Evolutionary conservation across 2,888 invertebrate genomes (phyloP).

Genomic region (Noctua comes): DNA sequence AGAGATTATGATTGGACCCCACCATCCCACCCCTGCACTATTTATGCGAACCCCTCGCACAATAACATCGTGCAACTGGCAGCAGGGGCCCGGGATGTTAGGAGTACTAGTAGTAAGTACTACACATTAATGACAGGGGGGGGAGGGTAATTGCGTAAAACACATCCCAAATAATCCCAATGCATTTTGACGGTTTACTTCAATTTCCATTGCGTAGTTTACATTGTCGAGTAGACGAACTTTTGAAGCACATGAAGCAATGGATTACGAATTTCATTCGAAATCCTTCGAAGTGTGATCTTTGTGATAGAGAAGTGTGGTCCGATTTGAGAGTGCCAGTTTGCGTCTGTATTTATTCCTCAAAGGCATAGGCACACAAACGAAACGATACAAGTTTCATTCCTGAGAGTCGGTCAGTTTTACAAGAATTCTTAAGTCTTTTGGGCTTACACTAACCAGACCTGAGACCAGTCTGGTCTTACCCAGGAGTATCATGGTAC

Average conservation of each 20-base stretch:
- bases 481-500: background rate
- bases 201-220: background rate
- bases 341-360: background rate
- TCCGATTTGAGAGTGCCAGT: background rate
- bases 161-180: background rate
- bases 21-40: constrained; percentile 8
- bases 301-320: background rate
- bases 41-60: constrained; percentile 11
- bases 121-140: background rate
- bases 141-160: background rate
- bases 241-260: background rate
- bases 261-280: background rate
- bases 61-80: constrained; percentile 15
- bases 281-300: background rate
- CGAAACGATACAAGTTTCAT: background rate
- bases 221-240: background rate
- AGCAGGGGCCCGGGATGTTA: background rate
- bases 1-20: background rate
- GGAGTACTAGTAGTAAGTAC: background rate
- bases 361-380: background rate
- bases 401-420: background rate
- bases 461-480: background rate
- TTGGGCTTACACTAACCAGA: background rate
- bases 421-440: background rate
- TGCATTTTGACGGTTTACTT: background rate